Evolutionary conservation across 2,888 invertebrate genomes (phyloP), one percentile per base, ranked within the genome.

Genomic region (Spilosoma lubricipeda): DNA sequence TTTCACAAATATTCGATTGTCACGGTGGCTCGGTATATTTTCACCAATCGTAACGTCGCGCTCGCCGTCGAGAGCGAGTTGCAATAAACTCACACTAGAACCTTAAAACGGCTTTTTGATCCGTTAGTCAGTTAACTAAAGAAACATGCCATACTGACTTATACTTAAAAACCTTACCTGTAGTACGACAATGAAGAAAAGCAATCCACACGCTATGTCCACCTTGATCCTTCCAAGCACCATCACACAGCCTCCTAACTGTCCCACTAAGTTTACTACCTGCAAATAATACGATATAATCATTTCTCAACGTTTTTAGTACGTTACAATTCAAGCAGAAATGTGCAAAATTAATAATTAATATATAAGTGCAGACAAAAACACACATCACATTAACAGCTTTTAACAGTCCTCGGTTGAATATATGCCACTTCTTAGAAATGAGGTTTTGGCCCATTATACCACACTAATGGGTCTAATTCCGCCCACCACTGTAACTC

Each of bases 171-270:
- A 56, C 11, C 78, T 82, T 91, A 98, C 99, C 97, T 99, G 99
- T 87, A 99, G 96, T 70, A 99, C 97, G 70, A 99, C 99, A 87
- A 99, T 99, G 95, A 98, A 98, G 96, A 99, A 99, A 11, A 99
- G 96, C 20, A 99, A 93, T 64, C 98, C 99, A 89, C 99, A 99
- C 23, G 99, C 99, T 88, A 98, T 97, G 87, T 98, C 97, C 68
- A 99, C 99, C 94, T 98, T 98, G 91, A 98, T 98, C 92, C 99
- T 97, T 79, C 98, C 97, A 86, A 99, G 97, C 77, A 99, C 99
- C 99, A 99, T 99, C 71, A 98, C 97, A 93, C 99, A 99, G 75
- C 99, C 99, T 63, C 99, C 98, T 67, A 99, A 95, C 95, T 99
- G 99, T 18, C 99, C 99, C 75, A 99, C 86, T 90, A 99, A 97